These are phyloP conservation scores for Pholis gunnellus DNA, from an alignment of 2,113 vertebrate species.

Conservation along the genomic window DNA sequence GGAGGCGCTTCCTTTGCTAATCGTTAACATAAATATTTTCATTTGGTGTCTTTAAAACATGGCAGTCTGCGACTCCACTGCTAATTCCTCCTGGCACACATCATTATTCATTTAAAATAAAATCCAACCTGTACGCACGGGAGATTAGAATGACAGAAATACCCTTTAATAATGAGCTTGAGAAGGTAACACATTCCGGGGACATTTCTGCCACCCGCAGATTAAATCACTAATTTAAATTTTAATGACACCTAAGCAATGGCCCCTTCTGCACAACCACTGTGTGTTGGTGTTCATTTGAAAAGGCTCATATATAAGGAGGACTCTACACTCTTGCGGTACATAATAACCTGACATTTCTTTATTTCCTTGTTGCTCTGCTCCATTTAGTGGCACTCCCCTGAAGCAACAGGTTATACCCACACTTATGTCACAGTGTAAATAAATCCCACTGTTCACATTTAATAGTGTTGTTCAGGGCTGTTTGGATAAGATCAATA, in stretches of 20 bases:
- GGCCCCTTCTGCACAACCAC: constrained; percentile 30
- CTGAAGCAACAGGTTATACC: background rate
- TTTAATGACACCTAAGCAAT: constrained; percentile 33
- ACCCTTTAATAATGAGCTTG: constrained; percentile 37
- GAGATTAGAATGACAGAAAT: constrained; percentile 41
- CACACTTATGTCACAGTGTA: background rate
- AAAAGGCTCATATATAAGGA: constrained; percentile 12
- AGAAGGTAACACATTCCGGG: constrained; percentile 29
- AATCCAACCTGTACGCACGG: constrained; percentile 7
- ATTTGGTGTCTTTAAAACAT: constrained; percentile 64
- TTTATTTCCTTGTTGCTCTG: background rate
- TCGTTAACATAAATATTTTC: constrained; percentile 66
- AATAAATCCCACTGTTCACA: constrained; percentile 34
- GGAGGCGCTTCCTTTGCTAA: constrained; percentile 68
- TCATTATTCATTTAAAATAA: constrained; percentile 37
- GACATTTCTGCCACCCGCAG: constrained; percentile 35
- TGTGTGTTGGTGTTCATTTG: constrained; percentile 26
- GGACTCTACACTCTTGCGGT: background rate
- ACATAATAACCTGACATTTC: background rate
- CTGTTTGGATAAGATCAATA: constrained; percentile 55
- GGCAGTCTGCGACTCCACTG: constrained; percentile 22
- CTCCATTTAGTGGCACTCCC: background rate
- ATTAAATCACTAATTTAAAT: constrained; percentile 62
- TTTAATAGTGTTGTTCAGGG: constrained; percentile 50
- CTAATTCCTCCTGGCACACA: constrained; percentile 24